Percentiles rank a stretch among this genome's conserved stretches.
Evolutionary conservation across 2,888 invertebrate genomes (phyloP).

Genomic region (Tyria jacobaeae): DNA sequence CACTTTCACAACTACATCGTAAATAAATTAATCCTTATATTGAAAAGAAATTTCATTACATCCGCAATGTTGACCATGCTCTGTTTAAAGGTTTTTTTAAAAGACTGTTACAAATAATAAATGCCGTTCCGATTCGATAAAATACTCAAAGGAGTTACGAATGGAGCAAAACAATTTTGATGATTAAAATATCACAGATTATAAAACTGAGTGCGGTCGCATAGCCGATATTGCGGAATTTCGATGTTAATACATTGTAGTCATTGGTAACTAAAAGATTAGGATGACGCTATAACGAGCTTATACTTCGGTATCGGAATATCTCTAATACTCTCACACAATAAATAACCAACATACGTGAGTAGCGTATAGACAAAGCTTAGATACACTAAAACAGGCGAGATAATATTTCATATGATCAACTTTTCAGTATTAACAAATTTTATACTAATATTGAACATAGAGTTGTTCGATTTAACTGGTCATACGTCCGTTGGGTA

Average conservation of each 20-base stretch:
- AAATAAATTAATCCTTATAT: slow-evolving; percentile 51
- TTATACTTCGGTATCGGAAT: slow-evolving; percentile 26
- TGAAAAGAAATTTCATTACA: slow-evolving; percentile 44
- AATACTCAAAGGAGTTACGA: slow-evolving; percentile 16
- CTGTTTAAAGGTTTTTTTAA: slow-evolving; percentile 14
- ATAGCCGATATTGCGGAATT: slow-evolving; percentile 51
- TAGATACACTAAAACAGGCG: slow-evolving; percentile 31
- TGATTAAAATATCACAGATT: slow-evolving; percentile 46
- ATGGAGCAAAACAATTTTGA: slow-evolving; percentile 44
- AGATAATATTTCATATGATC: slow-evolving; percentile 44
- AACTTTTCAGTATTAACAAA: slow-evolving; percentile 52
- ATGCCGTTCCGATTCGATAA: slow-evolving; percentile 30
- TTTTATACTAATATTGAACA: slow-evolving; percentile 33
- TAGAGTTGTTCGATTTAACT: slow-evolving; percentile 33
- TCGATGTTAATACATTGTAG: slow-evolving; percentile 31
- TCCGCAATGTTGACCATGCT: slow-evolving; percentile 53
- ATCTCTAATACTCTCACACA: slow-evolving; percentile 33
- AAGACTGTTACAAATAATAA: slow-evolving; percentile 40
- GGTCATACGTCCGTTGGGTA: slow-evolving; percentile 43
- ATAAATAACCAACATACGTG: slow-evolving; percentile 45
- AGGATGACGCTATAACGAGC: slow-evolving; percentile 25
- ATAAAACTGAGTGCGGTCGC: slow-evolving; percentile 36
- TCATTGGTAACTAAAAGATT: slow-evolving; percentile 45
- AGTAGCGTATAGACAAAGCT: slow-evolving; percentile 41
- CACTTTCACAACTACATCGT: slow-evolving; percentile 34